Conservation (phyloP, 2,888 invertebrate genomes). For the Heteromyza rotundicornis region DNA sequence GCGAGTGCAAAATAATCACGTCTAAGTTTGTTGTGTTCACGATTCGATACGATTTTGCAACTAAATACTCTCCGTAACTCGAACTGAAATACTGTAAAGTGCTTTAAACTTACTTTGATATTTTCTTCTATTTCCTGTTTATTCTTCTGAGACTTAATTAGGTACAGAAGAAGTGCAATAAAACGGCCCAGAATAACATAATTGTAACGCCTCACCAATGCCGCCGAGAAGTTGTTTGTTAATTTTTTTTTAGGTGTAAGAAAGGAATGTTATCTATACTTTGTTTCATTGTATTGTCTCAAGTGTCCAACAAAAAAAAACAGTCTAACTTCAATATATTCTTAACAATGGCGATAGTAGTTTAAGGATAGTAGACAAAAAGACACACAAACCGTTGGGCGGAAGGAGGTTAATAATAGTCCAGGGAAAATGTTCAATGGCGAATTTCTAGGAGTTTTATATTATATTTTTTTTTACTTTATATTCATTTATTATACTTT, state of each 20-base stretch:
- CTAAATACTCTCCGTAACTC: no score
- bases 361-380: neutral
- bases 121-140: neutral
- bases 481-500: no score
- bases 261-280: no score
- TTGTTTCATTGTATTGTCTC: no score
- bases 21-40: constrained; percentile 14
- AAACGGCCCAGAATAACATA: constrained; percentile 54
- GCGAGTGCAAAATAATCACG: neutral
- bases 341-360: neutral
- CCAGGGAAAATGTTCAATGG: neutral
- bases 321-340: constrained; percentile 3
- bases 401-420: constrained; percentile 37
- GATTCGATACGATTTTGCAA: constrained; percentile 28
- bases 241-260: no score
- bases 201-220: constrained; percentile 28
- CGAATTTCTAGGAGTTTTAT: no score
- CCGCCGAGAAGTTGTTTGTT: no score
- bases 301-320: constrained; percentile 16
- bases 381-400: constrained; percentile 40
- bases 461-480: no score
- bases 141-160: neutral
- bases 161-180: neutral
- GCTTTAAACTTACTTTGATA: neutral
- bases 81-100: neutral